These are phyloP conservation scores for Agonopterix subpropinquella DNA, from an alignment of 2,888 invertebrate genomes.

Conservation along the genomic window DNA sequence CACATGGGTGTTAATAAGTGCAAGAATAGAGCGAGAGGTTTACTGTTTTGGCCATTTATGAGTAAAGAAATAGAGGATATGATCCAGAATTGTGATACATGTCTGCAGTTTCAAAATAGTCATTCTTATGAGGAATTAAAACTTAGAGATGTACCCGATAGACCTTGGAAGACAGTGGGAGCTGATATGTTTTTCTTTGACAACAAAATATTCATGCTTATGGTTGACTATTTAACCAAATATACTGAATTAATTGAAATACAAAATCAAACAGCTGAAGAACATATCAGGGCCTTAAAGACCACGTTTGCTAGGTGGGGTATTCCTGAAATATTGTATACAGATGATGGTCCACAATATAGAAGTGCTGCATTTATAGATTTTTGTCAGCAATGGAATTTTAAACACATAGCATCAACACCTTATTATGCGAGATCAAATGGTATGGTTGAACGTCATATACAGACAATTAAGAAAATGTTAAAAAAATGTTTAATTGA, in stretches of 20 bases:
- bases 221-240: slow-evolving; percentile 5
- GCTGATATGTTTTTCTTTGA: slow-evolving; percentile 7
- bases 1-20: slow-evolving; percentile 4
- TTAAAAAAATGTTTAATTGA: slow-evolving; percentile 3
- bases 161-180: slow-evolving; percentile 5
- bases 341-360: slow-evolving; percentile 5
- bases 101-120: slow-evolving; percentile 1
- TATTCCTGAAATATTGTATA: slow-evolving; percentile 2
- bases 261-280: slow-evolving; percentile 2
- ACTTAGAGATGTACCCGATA: slow-evolving; percentile 1
- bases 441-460: slow-evolving; percentile 3
- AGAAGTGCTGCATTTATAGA: slow-evolving; percentile 2
- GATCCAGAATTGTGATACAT: slow-evolving; percentile 5
- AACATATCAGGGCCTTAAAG: slow-evolving; percentile 3
- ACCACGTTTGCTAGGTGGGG: slow-evolving; percentile 6
- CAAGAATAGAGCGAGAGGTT: slow-evolving; percentile 3
- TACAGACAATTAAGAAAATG: slow-evolving; percentile 7
- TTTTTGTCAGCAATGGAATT: neutral
- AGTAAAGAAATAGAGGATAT: slow-evolving; percentile 6
- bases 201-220: slow-evolving; percentile 2
- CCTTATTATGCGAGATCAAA: slow-evolving; percentile 6
- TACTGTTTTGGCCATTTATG: slow-evolving; percentile 7
- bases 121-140: slow-evolving; percentile 3
- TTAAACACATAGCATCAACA: neutral
- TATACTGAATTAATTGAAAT: slow-evolving; percentile 5